Evolutionary conservation across 2,888 invertebrate genomes (phyloP).

Genomic region (Polydrusus pterygomalis): DNA sequence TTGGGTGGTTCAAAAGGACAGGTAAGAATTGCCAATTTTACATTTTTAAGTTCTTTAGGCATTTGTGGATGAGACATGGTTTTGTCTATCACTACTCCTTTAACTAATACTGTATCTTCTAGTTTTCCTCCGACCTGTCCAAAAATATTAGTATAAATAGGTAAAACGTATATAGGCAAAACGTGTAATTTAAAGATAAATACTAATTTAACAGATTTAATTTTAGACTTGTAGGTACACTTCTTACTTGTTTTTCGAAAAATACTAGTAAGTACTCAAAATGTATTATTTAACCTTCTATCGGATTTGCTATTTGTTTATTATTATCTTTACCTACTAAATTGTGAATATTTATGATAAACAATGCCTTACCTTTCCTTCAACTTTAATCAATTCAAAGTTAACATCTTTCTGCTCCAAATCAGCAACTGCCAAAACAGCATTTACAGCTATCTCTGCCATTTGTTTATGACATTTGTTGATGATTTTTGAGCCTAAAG

Average conservation of each 20-base stretch:
- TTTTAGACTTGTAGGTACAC: too few relatives aligned
- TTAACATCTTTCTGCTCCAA: slow-evolving; percentile 95
- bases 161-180: neutral
- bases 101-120: slow-evolving; percentile 97
- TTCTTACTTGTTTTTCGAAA: too few relatives aligned
- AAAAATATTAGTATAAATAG: slow-evolving; percentile 26
- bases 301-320: too few relatives aligned
- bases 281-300: too few relatives aligned
- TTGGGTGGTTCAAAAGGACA: slow-evolving; percentile 99
- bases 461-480: slow-evolving; percentile 97
- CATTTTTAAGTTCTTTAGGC: slow-evolving; percentile 93
- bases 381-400: slow-evolving; percentile 99
- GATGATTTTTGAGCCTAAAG: slow-evolving; percentile 97
- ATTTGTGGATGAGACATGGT: slow-evolving; percentile 99
- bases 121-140: slow-evolving; percentile 88
- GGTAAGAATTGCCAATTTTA: slow-evolving; percentile 97
- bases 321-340: too few relatives aligned
- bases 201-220: neutral
- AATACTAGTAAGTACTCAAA: too few relatives aligned
- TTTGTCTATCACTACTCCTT: slow-evolving; percentile 98
- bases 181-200: neutral
- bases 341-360: too few relatives aligned
- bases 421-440: slow-evolving; percentile 97
- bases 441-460: slow-evolving; percentile 99
- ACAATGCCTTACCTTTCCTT: slow-evolving; percentile 84